phyloP scores from a whole-genome alignment of 2,888 invertebrate species.

The Agrochola lota region DNA sequence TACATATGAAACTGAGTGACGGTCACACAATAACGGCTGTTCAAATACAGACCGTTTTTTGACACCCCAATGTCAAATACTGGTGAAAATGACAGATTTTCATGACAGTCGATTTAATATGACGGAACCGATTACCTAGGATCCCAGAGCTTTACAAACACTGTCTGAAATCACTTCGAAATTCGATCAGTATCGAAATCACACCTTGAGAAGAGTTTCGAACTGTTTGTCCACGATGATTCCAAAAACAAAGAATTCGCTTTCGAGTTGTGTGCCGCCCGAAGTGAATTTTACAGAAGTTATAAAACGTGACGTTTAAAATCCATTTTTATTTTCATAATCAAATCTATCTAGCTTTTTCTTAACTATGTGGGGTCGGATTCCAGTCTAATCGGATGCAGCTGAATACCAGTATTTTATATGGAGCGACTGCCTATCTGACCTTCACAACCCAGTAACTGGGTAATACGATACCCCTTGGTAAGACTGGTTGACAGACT shows the following conservation, averaged over 20 bases:
- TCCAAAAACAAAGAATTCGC: background rate
- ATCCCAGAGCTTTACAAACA: no score
- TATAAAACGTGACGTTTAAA: background rate
- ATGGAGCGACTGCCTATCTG: no score
- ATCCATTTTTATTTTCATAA: background rate
- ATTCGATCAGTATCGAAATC: background rate
- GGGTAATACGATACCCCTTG: no score
- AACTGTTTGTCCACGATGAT: background rate
- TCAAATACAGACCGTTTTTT: background rate
- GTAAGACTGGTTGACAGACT: no score
- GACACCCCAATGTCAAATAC: background rate
- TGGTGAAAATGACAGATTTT: background rate
- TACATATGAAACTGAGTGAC: background rate
- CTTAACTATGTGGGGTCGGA: no score
- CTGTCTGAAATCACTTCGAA: background rate
- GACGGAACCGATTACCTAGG: background rate
- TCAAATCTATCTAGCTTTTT: no score
- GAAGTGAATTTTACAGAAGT: background rate
- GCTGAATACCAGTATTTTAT: background rate
- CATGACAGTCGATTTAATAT: background rate
- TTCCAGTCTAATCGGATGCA: no score
- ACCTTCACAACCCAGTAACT: no score
- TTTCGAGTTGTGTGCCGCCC: background rate
- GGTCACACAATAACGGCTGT: background rate
- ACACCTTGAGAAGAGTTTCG: background rate